phyloP scores from a whole-genome alignment of 2,888 invertebrate genomes.

The Biston betularia region DNA sequence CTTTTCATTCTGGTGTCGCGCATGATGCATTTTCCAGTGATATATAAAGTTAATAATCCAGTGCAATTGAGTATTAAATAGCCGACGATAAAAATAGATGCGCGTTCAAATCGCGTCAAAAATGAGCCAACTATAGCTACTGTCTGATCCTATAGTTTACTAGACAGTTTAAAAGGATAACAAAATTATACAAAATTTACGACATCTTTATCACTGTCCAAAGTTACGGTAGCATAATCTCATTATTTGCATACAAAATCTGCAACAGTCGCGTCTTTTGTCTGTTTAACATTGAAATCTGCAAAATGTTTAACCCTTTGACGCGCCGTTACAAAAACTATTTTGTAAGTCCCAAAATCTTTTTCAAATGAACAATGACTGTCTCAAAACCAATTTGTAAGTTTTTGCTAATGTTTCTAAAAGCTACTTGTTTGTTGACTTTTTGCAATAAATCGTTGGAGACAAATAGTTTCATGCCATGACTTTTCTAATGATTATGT shows the following conservation, averaged over 20 bases:
- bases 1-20: too few relatives aligned
- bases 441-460: slow-evolving; percentile 30
- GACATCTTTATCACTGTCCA: slow-evolving; percentile 62
- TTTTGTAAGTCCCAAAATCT: slow-evolving; percentile 48
- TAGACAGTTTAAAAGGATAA: slow-evolving; percentile 61
- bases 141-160: slow-evolving; percentile 54
- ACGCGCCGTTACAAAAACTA: slow-evolving; percentile 68
- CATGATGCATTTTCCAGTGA: too few relatives aligned
- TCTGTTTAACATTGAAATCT: slow-evolving; percentile 58
- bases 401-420: slow-evolving; percentile 48
- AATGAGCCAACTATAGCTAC: slow-evolving; percentile 53
- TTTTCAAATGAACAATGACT: slow-evolving; percentile 50
- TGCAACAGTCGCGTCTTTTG: slow-evolving; percentile 70
- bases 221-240: slow-evolving; percentile 80
- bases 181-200: slow-evolving; percentile 51
- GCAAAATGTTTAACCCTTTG: slow-evolving; percentile 75
- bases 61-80: too few relatives aligned
- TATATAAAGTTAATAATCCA: too few relatives aligned
- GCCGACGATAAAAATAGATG: too few relatives aligned
- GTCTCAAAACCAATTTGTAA: slow-evolving; percentile 55
- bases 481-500: slow-evolving; percentile 27
- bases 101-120: too few relatives aligned
- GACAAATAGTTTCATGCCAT: slow-evolving; percentile 33
- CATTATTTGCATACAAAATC: slow-evolving; percentile 83
- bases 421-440: slow-evolving; percentile 34